Percentiles rank a stretch among this genome's conserved stretches.
Evolutionary conservation across 2,113 vertebrate genomes (phyloP).

Genomic region (Sula dactylatra): DNA sequence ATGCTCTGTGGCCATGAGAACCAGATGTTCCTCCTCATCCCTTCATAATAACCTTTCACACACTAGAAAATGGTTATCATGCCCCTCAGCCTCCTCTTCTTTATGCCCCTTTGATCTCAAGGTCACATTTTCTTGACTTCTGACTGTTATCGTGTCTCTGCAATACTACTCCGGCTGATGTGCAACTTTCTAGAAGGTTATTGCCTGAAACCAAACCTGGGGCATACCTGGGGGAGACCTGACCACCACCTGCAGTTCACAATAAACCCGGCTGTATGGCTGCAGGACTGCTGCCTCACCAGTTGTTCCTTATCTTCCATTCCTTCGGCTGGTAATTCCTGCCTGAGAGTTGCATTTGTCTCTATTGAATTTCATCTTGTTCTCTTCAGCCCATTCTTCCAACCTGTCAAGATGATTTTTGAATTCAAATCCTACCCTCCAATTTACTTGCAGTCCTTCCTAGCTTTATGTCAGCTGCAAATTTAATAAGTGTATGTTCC

Average conservation of each 20-base stretch:
- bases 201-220: not conserved
- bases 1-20: not conserved
- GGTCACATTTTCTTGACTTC: not conserved
- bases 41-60: not conserved
- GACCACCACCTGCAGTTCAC: not conserved
- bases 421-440: not conserved
- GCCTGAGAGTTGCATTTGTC: not conserved
- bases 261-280: not conserved
- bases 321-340: not conserved
- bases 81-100: not conserved
- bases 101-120: not conserved
- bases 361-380: not conserved
- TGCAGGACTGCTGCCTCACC: not conserved
- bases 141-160: not conserved
- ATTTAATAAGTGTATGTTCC: constrained; percentile 18
- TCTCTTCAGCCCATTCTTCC: not conserved
- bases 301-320: not conserved
- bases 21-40: not conserved
- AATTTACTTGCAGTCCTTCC: not conserved
- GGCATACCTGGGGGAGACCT: not conserved
- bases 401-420: constrained; percentile 8
- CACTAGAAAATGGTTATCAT: not conserved
- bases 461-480: constrained; percentile 17
- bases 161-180: not conserved
- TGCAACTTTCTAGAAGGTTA: not conserved